Conservation (phyloP, 2,113 vertebrate species). For the Paraplagusia blochii region DNA sequence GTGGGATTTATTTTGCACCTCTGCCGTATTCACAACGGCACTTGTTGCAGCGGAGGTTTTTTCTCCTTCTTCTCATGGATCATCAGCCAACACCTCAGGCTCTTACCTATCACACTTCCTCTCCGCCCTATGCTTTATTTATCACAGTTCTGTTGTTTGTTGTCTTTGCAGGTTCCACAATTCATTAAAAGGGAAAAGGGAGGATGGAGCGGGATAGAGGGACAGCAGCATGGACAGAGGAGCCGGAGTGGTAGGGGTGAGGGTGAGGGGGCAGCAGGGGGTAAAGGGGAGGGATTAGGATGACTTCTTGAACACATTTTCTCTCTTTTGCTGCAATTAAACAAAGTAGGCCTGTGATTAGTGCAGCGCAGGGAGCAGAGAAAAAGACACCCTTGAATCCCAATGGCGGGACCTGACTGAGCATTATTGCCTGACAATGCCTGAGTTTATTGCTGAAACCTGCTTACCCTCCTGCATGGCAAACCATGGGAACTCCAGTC, state of each 20-base stretch:
- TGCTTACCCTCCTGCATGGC: conserved; percentile 94
- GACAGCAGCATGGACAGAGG: conserved; percentile 45
- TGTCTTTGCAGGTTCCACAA: conserved; percentile 88
- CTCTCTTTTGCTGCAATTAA: conserved; percentile 98
- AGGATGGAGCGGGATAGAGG: conserved; percentile 35
- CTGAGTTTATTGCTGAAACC: conserved; percentile 99
- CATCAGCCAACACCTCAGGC: conserved; percentile 80
- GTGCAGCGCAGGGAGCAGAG: conserved; percentile 95
- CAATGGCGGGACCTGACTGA: conserved; percentile 98
- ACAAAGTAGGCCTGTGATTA: conserved; percentile 99
- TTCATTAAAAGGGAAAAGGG: conserved; percentile 81
- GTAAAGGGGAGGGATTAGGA: conserved; percentile 84
- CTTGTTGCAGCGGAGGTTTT: conserved; percentile 83
- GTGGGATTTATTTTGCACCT: conserved; percentile 75
- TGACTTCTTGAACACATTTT: conserved; percentile 99
- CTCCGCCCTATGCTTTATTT: conserved; percentile 85
- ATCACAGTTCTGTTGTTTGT: conserved; percentile 90
- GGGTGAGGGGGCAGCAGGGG: conserved; percentile 49
- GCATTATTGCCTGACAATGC: conserved; percentile 98
- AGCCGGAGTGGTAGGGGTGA: conserved; percentile 65
- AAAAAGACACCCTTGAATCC: conserved; percentile 99
- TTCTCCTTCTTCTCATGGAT: conserved; percentile 57
- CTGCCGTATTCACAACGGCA: conserved; percentile 83
- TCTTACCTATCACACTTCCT: conserved; percentile 67
- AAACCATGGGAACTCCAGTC: conserved; percentile 99